Evolutionary conservation across 2,797 vertebrate species (phyloP).

Genomic region (Acanthiza pusilla): DNA sequence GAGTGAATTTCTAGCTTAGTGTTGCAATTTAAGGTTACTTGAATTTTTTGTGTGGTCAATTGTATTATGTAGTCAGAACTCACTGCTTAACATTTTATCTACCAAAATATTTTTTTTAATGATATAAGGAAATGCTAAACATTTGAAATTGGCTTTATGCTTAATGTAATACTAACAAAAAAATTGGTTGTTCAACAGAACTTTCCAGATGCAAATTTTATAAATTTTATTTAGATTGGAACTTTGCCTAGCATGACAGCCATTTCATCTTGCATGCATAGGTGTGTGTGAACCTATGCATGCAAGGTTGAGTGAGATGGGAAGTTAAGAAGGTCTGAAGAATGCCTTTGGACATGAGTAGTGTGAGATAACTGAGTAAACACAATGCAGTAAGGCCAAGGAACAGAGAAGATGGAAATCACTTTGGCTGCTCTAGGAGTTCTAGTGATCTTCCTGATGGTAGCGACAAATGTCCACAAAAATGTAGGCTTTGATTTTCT

Average conservation of each 20-base stretch:
- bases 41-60: background rate
- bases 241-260: conserved; percentile 5
- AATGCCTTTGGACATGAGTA: background rate
- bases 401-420: background rate
- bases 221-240: conserved; percentile 38
- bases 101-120: background rate
- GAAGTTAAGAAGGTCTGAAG: background rate
- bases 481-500: background rate
- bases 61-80: background rate
- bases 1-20: conserved; percentile 25
- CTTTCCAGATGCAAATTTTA: conserved; percentile 13
- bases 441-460: background rate
- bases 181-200: conserved; percentile 39
- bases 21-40: background rate
- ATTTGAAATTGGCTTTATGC: conserved; percentile 42
- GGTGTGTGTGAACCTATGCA: background rate
- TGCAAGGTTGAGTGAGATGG: background rate
- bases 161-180: conserved; percentile 11
- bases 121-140: background rate
- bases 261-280: background rate
- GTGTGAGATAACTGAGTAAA: background rate
- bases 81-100: conserved; percentile 14
- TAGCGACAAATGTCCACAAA: background rate
- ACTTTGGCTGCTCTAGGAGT: background rate
- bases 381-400: background rate